Conservation (phyloP, 1,140 invertebrate genomes). For the Campoletis sonorensis region DNA sequence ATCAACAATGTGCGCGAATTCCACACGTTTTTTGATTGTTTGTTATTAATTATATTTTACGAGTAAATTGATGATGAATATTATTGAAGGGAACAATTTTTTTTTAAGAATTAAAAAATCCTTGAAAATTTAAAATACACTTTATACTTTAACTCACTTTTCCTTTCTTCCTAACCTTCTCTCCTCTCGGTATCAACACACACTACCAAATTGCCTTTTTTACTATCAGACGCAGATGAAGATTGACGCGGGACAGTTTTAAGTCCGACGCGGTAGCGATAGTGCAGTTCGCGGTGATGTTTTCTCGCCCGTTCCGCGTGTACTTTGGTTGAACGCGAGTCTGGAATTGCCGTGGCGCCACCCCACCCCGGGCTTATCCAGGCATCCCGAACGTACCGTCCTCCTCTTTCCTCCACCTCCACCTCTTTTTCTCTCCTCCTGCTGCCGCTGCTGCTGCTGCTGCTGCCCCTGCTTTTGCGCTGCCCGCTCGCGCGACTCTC, state of each 20-base stretch:
- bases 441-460: too few relatives aligned
- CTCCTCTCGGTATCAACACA: background rate
- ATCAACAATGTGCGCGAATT: too few relatives aligned
- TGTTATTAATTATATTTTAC: too few relatives aligned
- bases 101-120: background rate
- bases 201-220: background rate
- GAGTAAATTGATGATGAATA: too few relatives aligned
- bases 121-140: background rate
- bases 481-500: constrained; percentile 1
- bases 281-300: constrained; percentile 14
- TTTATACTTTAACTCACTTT: background rate
- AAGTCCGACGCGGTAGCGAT: constrained; percentile 11
- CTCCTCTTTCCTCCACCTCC: constrained; percentile 58
- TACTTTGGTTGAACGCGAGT: constrained; percentile 73
- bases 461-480: background rate
- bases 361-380: constrained; percentile 63
- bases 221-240: background rate
- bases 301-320: constrained; percentile 66
- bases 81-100: background rate
- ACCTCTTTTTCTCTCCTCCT: constrained; percentile 43
- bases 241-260: constrained; percentile 10
- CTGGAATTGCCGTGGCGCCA: constrained; percentile 75
- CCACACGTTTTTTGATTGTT: too few relatives aligned
- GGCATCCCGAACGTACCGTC: constrained; percentile 56
- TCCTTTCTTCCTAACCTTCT: background rate